phyloP scores from a whole-genome alignment of 2,113 vertebrate genomes.

The Dicerorhinus sumatrensis region DNA sequence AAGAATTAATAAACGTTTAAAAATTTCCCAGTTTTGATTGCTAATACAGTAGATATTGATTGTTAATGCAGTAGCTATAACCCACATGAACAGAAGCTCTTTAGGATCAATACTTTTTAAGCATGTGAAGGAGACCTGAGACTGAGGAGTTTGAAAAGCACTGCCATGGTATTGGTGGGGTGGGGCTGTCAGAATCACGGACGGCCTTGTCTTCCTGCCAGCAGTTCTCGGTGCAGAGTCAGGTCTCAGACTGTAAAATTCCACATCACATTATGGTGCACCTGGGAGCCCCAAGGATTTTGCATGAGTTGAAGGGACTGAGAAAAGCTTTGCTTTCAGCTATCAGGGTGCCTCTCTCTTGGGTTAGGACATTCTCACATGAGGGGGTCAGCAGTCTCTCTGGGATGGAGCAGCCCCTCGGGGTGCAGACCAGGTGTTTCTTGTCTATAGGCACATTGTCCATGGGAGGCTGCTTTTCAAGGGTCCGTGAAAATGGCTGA shows the following conservation, averaged over 20 bases:
- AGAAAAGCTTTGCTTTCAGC: not conserved
- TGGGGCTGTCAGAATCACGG: not conserved
- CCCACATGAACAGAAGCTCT: not conserved
- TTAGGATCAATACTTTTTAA: not conserved
- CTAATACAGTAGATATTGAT: not conserved
- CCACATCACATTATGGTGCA: not conserved
- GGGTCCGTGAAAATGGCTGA: not conserved
- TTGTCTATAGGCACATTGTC: not conserved
- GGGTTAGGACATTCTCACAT: not conserved
- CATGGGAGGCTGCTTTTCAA: not conserved
- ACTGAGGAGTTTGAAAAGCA: not conserved
- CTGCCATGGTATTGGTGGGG: not conserved
- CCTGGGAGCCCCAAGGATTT: not conserved
- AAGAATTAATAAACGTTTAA: not conserved
- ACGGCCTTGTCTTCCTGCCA: not conserved
- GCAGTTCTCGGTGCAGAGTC: not conserved
- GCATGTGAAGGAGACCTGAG: not conserved
- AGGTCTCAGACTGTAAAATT: not conserved
- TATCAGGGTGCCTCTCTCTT: not conserved
- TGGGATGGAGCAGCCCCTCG: not conserved
- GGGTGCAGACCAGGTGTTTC: not conserved
- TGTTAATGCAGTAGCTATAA: not conserved
- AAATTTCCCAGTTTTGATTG: not conserved
- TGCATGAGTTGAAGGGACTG: not conserved
- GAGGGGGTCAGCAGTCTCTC: not conserved